Evolutionary conservation across 1,140 invertebrate genomes (phyloP).

Genomic region (Coptotermes formosanus): DNA sequence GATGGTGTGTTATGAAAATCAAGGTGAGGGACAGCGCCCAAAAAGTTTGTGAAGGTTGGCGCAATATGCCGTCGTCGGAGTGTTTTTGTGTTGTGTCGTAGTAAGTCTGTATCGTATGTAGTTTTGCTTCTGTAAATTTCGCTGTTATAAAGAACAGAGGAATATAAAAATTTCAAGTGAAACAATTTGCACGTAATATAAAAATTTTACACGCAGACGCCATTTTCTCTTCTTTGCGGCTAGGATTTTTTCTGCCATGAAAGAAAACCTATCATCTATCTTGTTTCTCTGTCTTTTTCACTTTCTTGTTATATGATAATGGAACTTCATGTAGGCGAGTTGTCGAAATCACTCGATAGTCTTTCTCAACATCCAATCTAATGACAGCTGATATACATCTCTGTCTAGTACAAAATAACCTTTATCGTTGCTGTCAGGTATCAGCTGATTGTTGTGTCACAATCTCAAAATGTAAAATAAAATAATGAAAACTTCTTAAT

Average conservation of each 20-base stretch:
- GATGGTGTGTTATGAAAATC: too few relatives aligned
- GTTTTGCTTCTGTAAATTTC: too few relatives aligned
- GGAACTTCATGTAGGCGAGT: neutral
- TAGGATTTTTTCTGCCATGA: neutral
- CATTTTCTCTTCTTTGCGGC: neutral
- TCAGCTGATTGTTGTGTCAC: neutral
- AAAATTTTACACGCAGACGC: neutral
- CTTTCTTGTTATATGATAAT: neutral
- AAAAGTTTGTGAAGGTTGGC: too few relatives aligned
- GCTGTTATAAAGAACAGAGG: too few relatives aligned
- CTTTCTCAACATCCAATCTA: neutral
- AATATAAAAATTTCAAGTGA: neutral
- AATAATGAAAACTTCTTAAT: neutral
- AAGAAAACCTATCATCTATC: neutral
- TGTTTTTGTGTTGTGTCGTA: too few relatives aligned
- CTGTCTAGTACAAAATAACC: neutral
- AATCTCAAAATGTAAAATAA: neutral
- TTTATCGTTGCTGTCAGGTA: neutral
- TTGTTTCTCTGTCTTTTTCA: neutral
- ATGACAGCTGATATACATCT: constrained; percentile 1
- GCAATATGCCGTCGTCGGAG: too few relatives aligned
- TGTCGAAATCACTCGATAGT: neutral
- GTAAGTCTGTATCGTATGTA: too few relatives aligned
- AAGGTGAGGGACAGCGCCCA: too few relatives aligned
- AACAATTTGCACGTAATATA: neutral